Evolutionary conservation across 2,888 invertebrate genomes (phyloP).

Genomic region (Synergus umbraculus): DNA sequence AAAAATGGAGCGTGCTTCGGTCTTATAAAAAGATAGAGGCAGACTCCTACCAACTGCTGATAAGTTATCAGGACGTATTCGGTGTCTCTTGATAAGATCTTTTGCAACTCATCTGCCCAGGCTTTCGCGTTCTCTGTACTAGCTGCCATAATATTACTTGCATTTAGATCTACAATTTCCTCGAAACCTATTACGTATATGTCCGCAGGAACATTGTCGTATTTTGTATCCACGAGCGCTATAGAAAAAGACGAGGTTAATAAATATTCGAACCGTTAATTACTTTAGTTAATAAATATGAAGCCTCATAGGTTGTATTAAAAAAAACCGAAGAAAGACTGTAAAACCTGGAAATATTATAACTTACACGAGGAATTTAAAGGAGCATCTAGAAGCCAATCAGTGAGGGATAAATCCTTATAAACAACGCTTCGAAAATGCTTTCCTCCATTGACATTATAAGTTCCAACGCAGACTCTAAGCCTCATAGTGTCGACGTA

Average conservation of each 20-base stretch:
- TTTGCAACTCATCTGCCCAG: constrained; percentile 97
- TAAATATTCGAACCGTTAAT: neutral
- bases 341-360: neutral
- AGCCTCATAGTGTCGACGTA: constrained; percentile 85
- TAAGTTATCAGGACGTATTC: constrained; percentile 94
- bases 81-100: constrained; percentile 91
- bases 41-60: constrained; percentile 98
- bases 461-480: constrained; percentile 94
- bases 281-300: constrained; percentile 3
- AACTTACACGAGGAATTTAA: constrained; percentile 68
- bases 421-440: constrained; percentile 98
- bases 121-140: constrained; percentile 94
- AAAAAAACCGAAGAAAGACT: neutral
- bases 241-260: constrained; percentile 52
- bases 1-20: constrained; percentile 93
- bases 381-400: constrained; percentile 93
- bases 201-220: constrained; percentile 86
- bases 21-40: constrained; percentile 95
- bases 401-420: constrained; percentile 90
- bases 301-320: no score
- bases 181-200: constrained; percentile 99
- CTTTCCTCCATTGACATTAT: constrained; percentile 99
- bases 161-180: constrained; percentile 99
- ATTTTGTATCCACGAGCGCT: constrained; percentile 76
- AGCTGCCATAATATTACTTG: constrained; percentile 98